Evolutionary conservation across 2,888 invertebrate genomes (phyloP), one percentile per base, ranked within the genome.

Genomic region (Clostera curtula): DNA sequence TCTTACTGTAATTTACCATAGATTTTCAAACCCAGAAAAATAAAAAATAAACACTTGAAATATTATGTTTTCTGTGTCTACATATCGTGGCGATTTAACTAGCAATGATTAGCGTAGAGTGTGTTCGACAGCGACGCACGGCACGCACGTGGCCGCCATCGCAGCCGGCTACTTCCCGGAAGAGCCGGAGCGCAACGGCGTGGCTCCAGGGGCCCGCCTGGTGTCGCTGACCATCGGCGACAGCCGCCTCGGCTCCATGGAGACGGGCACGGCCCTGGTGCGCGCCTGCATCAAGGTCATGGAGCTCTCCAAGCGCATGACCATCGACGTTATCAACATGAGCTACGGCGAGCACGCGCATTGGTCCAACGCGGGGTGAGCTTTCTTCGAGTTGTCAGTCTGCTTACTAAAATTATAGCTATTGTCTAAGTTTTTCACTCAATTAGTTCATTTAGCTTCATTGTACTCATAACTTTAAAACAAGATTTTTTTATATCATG

Each of bases 141-240:
- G 98, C 12, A 98, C 98, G 0, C 98, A 99, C 70, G 99, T 99
- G 3, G 96, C 98, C 0, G 93, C 96, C 5, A 99, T 99, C 49
- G 95, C 98, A 1, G 90, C 97, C 1, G 98, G 95, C 0, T 87
- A 93, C 75, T 96, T 95, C 73, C 92, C 94, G 0, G 90, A 93
- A 12, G 88, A 89, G 28, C 93, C 95, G 0, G 95, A 96, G 49
- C 87, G 90, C 40, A 96, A 97, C 74, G 99, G 99, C 2, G 89
- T 98, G 0, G 98, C 98, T 0, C 98, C 98, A 0, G 98, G 98
- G 15, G 98, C 98, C 2, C 94, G 95, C 76, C 89, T 98, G 28
- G 88, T 98, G 17, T 96, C 97, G 0, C 83, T 98, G 24, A 93
- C 94, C 14, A 96, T 99, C 36, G 95, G 97, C n/a, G 98, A 98